These are phyloP conservation scores for Aphidius colemani DNA, from an alignment of 2,888 invertebrate species.

Conservation along the genomic window DNA sequence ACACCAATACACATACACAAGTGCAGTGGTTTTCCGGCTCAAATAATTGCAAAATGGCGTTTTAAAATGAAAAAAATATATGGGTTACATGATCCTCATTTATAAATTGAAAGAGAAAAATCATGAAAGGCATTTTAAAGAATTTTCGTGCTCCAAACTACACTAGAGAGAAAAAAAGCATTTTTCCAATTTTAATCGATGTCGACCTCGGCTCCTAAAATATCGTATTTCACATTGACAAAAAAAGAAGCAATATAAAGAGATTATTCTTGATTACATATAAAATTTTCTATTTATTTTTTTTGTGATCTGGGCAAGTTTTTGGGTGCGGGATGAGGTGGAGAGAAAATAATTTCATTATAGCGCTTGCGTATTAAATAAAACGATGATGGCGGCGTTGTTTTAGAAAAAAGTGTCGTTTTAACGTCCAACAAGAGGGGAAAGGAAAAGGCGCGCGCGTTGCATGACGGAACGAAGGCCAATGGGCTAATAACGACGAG, in stretches of 20 bases:
- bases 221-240: not conserved
- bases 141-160: too few relatives aligned
- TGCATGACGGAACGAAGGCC: conserved; percentile 48
- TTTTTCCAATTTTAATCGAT: not conserved
- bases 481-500: conserved; percentile 21
- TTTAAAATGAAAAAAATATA: conserved; percentile 18
- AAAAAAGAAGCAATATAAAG: not conserved
- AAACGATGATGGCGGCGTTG: not conserved
- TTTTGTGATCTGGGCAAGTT: not conserved
- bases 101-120: not conserved
- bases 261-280: too few relatives aligned
- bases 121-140: not conserved
- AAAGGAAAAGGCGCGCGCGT: conserved; percentile 41
- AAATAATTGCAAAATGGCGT: conserved; percentile 17
- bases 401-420: not conserved
- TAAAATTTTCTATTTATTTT: not conserved
- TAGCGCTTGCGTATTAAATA: conserved; percentile 26
- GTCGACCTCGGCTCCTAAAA: too few relatives aligned
- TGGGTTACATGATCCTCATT: not conserved
- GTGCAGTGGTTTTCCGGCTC: conserved; percentile 36
- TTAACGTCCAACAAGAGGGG: conserved; percentile 10
- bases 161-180: not conserved
- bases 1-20: conserved; percentile 7
- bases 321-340: conserved; percentile 19
- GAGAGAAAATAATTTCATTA: conserved; percentile 23